Conservation (phyloP, 2,113 vertebrate species). For the Blennius ocellaris region DNA sequence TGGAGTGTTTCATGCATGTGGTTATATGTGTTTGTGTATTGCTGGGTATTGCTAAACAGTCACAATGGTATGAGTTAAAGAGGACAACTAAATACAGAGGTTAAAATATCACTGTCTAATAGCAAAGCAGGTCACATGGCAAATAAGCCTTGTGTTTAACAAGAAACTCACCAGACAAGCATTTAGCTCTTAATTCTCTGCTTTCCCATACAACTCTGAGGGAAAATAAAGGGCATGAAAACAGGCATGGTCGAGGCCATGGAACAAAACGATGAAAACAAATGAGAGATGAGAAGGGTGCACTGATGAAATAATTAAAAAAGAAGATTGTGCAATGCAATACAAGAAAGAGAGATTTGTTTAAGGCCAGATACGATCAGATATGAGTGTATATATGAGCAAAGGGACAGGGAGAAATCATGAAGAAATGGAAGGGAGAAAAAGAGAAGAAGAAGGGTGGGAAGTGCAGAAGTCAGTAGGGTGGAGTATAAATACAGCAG, state of each 20-base stretch:
- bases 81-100: not conserved
- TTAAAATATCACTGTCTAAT: not conserved
- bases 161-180: slow-evolving; percentile 33
- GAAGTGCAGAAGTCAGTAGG: slow-evolving; percentile 69
- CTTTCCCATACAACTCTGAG: slow-evolving; percentile 23
- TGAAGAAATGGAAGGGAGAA: slow-evolving; percentile 55
- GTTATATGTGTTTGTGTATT: not conserved
- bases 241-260: slow-evolving; percentile 5
- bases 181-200: slow-evolving; percentile 13
- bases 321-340: slow-evolving; percentile 46
- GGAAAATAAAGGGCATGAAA: slow-evolving; percentile 23
- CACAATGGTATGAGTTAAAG: not conserved
- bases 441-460: slow-evolving; percentile 31
- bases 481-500: slow-evolving; percentile 75
- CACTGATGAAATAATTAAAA: slow-evolving; percentile 42
- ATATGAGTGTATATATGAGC: slow-evolving; percentile 53
- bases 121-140: slow-evolving; percentile 26
- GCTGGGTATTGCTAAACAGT: not conserved
- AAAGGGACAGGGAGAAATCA: slow-evolving; percentile 32
- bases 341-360: slow-evolving; percentile 27
- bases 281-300: slow-evolving; percentile 37
- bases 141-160: slow-evolving; percentile 30
- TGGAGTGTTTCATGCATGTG: not conserved
- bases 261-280: slow-evolving; percentile 45
- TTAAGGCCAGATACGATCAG: slow-evolving; percentile 54